phyloP scores from a whole-genome alignment of 2,888 invertebrate species.

The Augiades crinisus region DNA sequence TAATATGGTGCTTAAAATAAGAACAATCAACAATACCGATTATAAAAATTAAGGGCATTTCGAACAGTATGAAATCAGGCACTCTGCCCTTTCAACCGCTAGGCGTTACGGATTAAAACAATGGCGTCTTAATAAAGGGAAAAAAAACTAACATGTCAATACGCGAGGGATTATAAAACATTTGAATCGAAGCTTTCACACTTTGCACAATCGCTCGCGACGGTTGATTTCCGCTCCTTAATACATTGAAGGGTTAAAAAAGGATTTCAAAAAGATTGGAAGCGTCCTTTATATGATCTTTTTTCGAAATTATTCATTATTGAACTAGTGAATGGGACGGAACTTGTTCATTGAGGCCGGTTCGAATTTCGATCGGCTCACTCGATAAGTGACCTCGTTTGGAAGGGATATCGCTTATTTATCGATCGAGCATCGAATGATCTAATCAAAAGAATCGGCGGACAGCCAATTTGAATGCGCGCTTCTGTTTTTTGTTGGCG shows the following conservation, averaged over 20 bases:
- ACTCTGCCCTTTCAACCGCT: conserved; percentile 14
- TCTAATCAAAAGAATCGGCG: conserved; percentile 49
- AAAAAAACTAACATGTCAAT: conserved; percentile 54
- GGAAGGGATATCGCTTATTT: conserved; percentile 74
- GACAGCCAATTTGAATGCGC: conserved; percentile 29
- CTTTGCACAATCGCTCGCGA: conserved; percentile 72
- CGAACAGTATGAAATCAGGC: conserved; percentile 17
- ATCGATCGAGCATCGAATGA: conserved; percentile 66
- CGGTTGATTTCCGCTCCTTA: conserved; percentile 79
- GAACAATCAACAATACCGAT: neutral
- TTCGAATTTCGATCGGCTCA: conserved; percentile 77
- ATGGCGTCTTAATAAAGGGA: conserved; percentile 41
- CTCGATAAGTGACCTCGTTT: conserved; percentile 79
- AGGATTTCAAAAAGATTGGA: conserved; percentile 49
- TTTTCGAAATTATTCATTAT: conserved; percentile 43
- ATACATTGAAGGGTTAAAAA: conserved; percentile 36
- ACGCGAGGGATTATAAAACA: conserved; percentile 58
- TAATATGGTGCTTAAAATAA: neutral
- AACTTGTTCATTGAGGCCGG: conserved; percentile 70
- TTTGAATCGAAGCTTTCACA: conserved; percentile 79
- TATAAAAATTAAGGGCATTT: conserved; percentile 22
- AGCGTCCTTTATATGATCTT: conserved; percentile 60
- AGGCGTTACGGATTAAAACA: conserved; percentile 41
- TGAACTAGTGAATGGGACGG: conserved; percentile 43
- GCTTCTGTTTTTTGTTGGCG: conserved; percentile 31